These are phyloP conservation scores for Drosophila kohkoa DNA, from an alignment of 1,140 invertebrate species.

Conservation along the genomic window DNA sequence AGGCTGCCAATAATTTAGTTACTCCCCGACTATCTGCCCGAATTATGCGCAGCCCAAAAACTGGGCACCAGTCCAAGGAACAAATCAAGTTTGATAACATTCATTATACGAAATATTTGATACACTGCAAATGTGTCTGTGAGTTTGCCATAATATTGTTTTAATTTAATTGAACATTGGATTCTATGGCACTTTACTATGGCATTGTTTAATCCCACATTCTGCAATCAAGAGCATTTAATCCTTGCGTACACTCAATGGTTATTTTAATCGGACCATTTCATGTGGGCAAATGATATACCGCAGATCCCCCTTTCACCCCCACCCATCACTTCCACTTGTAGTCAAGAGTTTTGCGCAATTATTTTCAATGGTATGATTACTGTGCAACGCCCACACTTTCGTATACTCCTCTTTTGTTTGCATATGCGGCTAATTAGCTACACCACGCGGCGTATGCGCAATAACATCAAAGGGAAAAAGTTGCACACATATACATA, in stretches of 20 bases:
- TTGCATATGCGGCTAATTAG: conserved; percentile 57
- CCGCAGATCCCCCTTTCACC: neutral
- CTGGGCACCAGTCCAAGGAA: conserved; percentile 32
- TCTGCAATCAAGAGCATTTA: conserved; percentile 10
- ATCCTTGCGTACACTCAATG: conserved; percentile 20
- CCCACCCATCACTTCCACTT: neutral
- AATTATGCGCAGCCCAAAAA: conserved; percentile 48
- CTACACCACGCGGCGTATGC: conserved; percentile 56
- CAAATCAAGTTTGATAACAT: conserved; percentile 53
- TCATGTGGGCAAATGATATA: conserved; percentile 9
- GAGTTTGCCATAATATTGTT: neutral
- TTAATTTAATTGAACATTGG: conserved; percentile 10
- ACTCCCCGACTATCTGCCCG: conserved; percentile 50
- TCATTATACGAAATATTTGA: conserved; percentile 3
- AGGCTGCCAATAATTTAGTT: conserved; percentile 67
- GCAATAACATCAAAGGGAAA: conserved; percentile 35
- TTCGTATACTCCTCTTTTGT: neutral
- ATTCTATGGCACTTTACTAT: neutral
- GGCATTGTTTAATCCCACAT: neutral
- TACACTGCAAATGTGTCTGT: neutral
- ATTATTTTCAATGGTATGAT: conserved; percentile 24
- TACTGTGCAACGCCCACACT: neutral
- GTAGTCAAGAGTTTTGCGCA: neutral
- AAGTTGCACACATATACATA: neutral
- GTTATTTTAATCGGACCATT: conserved; percentile 19